These are phyloP conservation scores for Anagyrus pseudococci DNA, from an alignment of 2,888 invertebrate species.

Conservation along the genomic window DNA sequence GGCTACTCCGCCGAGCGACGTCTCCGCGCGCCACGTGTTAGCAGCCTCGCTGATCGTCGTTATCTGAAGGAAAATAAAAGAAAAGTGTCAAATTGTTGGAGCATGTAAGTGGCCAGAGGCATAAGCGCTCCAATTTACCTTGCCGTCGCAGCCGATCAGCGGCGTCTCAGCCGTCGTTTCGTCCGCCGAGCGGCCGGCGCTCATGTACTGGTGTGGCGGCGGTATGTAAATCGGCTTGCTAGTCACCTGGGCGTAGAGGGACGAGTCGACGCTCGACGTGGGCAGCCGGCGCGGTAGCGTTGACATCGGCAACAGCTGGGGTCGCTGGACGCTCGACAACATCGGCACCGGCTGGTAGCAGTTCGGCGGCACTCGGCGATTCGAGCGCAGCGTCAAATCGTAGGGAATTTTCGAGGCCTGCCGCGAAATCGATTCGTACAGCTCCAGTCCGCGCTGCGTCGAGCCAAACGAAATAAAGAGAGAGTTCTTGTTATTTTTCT, in stretches of 20 bases:
- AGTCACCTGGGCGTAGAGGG: slow-evolving; percentile 57
- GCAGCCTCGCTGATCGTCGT: slow-evolving; percentile 58
- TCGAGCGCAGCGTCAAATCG: slow-evolving; percentile 53
- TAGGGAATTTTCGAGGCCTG: slow-evolving; percentile 55
- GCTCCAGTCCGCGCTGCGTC: slow-evolving; percentile 18
- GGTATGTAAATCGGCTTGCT: slow-evolving; percentile 57
- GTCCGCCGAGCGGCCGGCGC: slow-evolving; percentile 48
- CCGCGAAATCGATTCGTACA: slow-evolving; percentile 31
- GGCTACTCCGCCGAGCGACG: slow-evolving; percentile 28
- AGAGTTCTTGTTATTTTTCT: too few relatives aligned
- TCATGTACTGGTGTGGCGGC: slow-evolving; percentile 53
- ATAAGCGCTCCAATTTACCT: slow-evolving; percentile 48
- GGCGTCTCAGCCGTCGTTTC: slow-evolving; percentile 58
- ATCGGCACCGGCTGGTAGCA: slow-evolving; percentile 57
- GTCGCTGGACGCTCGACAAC: slow-evolving; percentile 52
- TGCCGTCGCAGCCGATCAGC: slow-evolving; percentile 58
- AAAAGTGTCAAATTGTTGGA: background rate
- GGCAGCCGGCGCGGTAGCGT: slow-evolving; percentile 55
- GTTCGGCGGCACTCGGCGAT: slow-evolving; percentile 56
- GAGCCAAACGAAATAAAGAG: background rate
- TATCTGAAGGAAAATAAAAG: slow-evolving; percentile 45
- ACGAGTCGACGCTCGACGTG: slow-evolving; percentile 44
- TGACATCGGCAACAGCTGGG: slow-evolving; percentile 57
- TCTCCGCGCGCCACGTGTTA: slow-evolving; percentile 50
- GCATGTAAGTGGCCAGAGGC: background rate